Percentiles rank a stretch among this genome's conserved stretches.
These are phyloP conservation scores for Dicyrtoma fusca DNA, from an alignment of 2,888 invertebrate genomes.

Conservation along the genomic window DNA sequence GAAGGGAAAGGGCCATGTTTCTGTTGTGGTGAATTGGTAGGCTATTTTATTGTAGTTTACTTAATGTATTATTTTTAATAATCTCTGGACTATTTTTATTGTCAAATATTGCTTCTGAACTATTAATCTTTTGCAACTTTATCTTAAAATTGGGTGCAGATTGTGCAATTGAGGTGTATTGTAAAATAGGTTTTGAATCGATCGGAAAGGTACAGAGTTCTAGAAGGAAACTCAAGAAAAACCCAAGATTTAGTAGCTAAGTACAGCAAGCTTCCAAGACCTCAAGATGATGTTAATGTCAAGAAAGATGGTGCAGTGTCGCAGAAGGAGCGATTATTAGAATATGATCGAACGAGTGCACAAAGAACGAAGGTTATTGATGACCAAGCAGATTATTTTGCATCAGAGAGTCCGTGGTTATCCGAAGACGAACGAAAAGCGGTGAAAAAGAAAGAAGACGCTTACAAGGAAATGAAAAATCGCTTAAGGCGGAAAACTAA, in stretches of 20 bases:
- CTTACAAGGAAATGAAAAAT: constrained; percentile 71
- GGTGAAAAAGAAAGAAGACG: constrained; percentile 69
- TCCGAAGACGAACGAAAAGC: constrained; percentile 71
- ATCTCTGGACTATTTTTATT: too few species aligned
- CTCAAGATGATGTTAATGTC: constrained; percentile 42
- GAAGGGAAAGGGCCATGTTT: constrained; percentile 97
- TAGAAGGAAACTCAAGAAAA: constrained; percentile 70
- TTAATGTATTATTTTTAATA: too few species aligned
- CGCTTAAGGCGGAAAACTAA: constrained; percentile 69
- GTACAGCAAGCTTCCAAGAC: constrained; percentile 45
- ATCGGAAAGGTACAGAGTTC: constrained; percentile 63
- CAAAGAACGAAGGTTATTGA: constrained; percentile 73
- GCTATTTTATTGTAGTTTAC: too few species aligned
- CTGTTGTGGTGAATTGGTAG: constrained; percentile 84
- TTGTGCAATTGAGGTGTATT: too few species aligned
- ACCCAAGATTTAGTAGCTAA: constrained; percentile 65
- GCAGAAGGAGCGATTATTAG: constrained; percentile 78
- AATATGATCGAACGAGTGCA: constrained; percentile 76
- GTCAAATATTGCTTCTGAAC: too few species aligned
- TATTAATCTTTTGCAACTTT: too few species aligned
- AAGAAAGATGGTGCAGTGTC: constrained; percentile 72
- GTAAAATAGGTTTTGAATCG: constrained; percentile 47
- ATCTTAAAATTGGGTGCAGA: too few species aligned
- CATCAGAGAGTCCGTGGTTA: constrained; percentile 77
- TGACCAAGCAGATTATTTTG: constrained; percentile 91